Evolutionary conservation across 37 sponge, comb jelly and placozoan species (phyloP), one percentile per base, ranked within the genome.

Genomic region (Halichondria panicea): DNA sequence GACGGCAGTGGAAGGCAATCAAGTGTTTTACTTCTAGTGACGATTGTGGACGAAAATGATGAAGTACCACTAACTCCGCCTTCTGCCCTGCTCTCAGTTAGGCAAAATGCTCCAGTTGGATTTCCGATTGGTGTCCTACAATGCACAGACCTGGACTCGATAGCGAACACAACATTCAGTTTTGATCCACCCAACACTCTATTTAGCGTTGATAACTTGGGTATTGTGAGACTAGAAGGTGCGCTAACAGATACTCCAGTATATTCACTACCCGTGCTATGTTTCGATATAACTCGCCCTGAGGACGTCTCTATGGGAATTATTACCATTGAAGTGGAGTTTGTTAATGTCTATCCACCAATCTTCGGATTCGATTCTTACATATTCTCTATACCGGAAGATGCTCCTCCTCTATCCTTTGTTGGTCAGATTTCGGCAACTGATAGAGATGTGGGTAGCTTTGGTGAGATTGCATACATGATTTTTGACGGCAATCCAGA

Each of bases 381-480:
- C 74, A 2, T 25, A 13, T 68, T 69, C 35, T 35, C 53, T 22
- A 30, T 92, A 8, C 38, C 48, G 63, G 93, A 92, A 64, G 70
- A 66, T 34, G 66, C 63, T 42, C 22, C 68, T 13, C 22, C 64
- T 0, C 78, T 77, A 34, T 42, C 77, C 37, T 19, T n/a, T 6
- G 70, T 84, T 22, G 66, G 74, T 0, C 57, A 50, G 3, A 89
- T 92, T 0, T 24, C 19, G 27, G 93, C 93, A 18, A 77, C 63
- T 7, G 93, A 92, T 33, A 42, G 41, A n/a, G 93, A 92, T 62
- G 68, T 87, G 4, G 89, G 89, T 1, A 84, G 80, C 60, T 84
- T 75, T 69, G 88, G 86, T 40, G 67, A 87, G 36, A 13, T 92
- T n/a, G 37, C 64, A 9, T 92, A 92, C 41, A 25, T 70, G 27